A percentile compares a stretch with the other conserved stretches of the same genome.
These are phyloP conservation scores for Anniella stebbinsi DNA, from an alignment of 2,797 vertebrate species.

Conservation along the genomic window DNA sequence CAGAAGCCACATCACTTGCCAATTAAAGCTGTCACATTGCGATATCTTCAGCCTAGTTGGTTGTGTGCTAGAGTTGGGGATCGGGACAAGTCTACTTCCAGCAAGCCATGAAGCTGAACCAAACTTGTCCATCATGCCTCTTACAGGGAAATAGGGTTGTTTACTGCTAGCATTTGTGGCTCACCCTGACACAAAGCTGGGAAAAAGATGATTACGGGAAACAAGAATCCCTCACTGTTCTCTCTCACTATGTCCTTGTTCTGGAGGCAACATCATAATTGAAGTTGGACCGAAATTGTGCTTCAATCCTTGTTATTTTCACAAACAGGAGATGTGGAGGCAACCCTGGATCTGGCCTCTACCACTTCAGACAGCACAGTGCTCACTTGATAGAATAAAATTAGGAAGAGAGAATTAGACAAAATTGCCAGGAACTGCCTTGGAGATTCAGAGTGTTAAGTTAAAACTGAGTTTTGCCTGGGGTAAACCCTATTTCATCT, in stretches of 20 bases:
- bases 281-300: neutral
- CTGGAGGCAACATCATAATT: neutral
- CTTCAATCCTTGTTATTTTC: neutral
- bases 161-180: neutral
- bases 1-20: constrained; percentile 27
- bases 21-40: constrained; percentile 51
- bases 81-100: accelerated
- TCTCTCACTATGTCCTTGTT: neutral
- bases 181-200: too few species aligned
- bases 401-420: too few species aligned
- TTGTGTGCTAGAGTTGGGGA: accelerated
- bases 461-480: too few species aligned
- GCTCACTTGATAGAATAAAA: neutral
- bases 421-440: too few species aligned
- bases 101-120: neutral
- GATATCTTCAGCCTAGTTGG: neutral
- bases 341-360: neutral
- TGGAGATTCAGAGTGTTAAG: too few species aligned
- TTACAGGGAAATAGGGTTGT: accelerated
- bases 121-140: constrained; percentile 44
- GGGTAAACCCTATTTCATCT: too few species aligned
- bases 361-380: neutral
- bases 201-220: neutral
- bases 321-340: neutral
- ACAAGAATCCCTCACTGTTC: neutral